A percentile compares a stretch with the other conserved stretches of the same genome.
phyloP scores from a whole-genome alignment of 2,113 vertebrate species.

The Emberiza fucata region DNA sequence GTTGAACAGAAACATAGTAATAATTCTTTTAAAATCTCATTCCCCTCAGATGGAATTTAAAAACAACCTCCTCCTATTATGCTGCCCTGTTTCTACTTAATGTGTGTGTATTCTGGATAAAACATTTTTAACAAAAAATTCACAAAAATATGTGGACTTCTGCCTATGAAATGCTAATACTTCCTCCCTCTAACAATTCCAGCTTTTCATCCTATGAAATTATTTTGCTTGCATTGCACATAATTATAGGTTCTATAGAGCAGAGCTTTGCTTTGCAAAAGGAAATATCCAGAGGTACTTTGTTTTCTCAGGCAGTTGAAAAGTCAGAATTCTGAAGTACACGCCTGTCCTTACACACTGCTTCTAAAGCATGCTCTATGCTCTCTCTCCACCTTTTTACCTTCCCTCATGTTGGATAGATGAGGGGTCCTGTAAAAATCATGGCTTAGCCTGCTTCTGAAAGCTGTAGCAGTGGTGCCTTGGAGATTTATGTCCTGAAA shows the following conservation, averaged over 20 bases:
- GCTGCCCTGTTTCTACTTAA: neutral
- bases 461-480: neutral
- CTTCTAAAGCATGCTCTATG: neutral
- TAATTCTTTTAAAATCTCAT: neutral
- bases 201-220: neutral
- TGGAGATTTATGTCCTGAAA: constrained; percentile 6
- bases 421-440: neutral
- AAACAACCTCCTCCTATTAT: neutral
- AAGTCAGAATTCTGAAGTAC: neutral
- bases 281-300: neutral
- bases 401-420: neutral
- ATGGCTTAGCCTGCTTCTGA: neutral
- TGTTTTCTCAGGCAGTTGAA: neutral
- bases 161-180: neutral
- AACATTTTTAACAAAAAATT: neutral
- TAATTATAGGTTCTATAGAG: neutral
- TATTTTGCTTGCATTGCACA: neutral
- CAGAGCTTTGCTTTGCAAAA: neutral
- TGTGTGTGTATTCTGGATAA: neutral
- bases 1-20: neutral
- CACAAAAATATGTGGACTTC: neutral
- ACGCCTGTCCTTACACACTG: neutral
- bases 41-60: neutral
- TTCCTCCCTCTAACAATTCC: neutral
- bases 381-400: neutral